Base-by-base conservation (phyloP, 2,888 invertebrate genomes). In the Torymus texanus region DNA sequence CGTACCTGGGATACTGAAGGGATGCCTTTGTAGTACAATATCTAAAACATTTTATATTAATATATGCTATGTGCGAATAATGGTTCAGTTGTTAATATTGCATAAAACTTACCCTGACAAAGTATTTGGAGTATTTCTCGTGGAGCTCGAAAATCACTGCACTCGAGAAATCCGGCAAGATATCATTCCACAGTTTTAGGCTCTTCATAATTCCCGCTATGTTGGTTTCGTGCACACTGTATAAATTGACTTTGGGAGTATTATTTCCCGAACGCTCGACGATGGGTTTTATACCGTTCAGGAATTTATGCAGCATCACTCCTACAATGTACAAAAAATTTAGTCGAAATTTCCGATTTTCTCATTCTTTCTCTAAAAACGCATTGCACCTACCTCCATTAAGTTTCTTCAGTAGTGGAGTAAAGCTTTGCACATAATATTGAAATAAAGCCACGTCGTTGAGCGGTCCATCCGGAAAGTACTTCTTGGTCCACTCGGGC, bases 401-500 rank as follows among this genome's bases (percentile, higher is more conserved):
- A 2, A 78, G 21, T 59, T 61, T 73, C n/a, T 21, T 67, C 51
- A 78, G 13, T 8, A 18, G 5, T 13, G 50, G 10, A 5, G 13
- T 73, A 18, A 68, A 78, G 24, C 62, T 73, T 14, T 58, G 13
- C 4, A 24, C 50, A 2, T 66, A 50, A 50, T 74, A 68, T n/a
- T 68, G n/a, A 18, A 74, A 68, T 2, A 70, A 5, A 4, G 63
- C 14, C 0, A 56, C 58, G 14, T 67, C 18, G 2, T 13, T 51
- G 10, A 78, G 21, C 1, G 14, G 63, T 4, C 74, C 68, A 13
- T 74, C 14, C 18, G 78, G 74, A n/a, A 24, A 78, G 21, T 68
- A 78, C 4, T 12, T 4, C 13, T 63, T 73, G 1, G 78, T 74
- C 78, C 78, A 78, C n/a, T 68, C 63, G 1, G 78, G 78, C 3